phyloP scores from a whole-genome alignment of 2,888 invertebrate genomes.

The Pristionchus maxplancki region DNA sequence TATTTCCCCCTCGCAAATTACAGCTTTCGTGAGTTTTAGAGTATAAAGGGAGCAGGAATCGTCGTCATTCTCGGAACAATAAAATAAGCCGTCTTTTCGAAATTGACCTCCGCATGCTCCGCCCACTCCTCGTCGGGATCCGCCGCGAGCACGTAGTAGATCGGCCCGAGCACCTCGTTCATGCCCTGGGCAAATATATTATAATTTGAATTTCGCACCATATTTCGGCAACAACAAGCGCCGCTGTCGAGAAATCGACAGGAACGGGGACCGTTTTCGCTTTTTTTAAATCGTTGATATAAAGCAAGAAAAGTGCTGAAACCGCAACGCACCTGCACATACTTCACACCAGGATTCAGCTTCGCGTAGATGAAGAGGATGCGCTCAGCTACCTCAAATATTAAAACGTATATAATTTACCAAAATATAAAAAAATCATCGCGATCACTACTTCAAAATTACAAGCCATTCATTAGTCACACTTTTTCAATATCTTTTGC shows the following conservation, averaged over 20 bases:
- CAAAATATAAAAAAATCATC: too few relatives aligned
- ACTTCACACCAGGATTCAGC: conserved; percentile 95
- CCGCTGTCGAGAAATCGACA: too few relatives aligned
- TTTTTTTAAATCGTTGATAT: too few relatives aligned
- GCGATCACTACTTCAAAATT: too few relatives aligned
- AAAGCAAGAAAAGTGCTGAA: background rate
- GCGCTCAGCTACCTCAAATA: conserved; percentile 88
- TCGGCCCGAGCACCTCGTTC: conserved; percentile 99
- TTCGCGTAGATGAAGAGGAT: conserved; percentile 98
- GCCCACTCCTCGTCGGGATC: conserved; percentile 88
- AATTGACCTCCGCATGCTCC: conserved; percentile 87
- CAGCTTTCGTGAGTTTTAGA: background rate
- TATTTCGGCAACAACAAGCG: too few relatives aligned
- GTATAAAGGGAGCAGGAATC: background rate
- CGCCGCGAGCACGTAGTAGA: conserved; percentile 96
- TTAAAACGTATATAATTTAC: too few relatives aligned
- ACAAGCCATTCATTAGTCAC: too few relatives aligned
- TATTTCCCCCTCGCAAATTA: background rate
- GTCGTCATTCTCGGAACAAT: too few relatives aligned
- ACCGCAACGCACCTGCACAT: conserved; percentile 82
- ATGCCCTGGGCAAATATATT: conserved; percentile 89
- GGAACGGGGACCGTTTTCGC: too few relatives aligned
- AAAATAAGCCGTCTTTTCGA: too few relatives aligned
- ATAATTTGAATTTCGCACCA: too few relatives aligned
- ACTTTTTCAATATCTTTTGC: too few relatives aligned